A percentile compares a stretch with the other conserved stretches of the same genome.
Evolutionary conservation across 30 jellyfish, hydroid and myxozoan genomes (phyloP).

Genomic region (Aurelia sp.): DNA sequence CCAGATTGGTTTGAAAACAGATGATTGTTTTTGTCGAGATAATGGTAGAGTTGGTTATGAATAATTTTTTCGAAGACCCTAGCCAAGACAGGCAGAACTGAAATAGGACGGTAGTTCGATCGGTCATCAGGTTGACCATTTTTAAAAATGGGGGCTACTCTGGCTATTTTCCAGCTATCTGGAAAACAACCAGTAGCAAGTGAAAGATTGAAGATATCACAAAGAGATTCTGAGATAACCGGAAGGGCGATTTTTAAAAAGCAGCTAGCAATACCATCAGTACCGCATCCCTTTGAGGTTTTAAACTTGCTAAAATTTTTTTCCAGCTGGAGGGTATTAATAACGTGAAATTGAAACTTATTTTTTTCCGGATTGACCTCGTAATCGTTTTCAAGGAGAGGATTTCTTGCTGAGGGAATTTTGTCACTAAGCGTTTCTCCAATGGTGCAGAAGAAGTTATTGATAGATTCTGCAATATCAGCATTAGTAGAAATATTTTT

Average conservation of each 20-base stretch:
- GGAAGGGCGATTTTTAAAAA: neutral
- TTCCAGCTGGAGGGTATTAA: neutral
- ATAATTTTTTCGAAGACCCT: neutral
- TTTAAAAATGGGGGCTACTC: too few species aligned
- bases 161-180: too few species aligned
- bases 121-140: too few species aligned
- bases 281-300: conserved; percentile 25
- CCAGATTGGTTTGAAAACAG: too few species aligned
- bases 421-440: too few species aligned
- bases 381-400: too few species aligned
- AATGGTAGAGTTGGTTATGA: conserved; percentile 2
- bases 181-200: neutral
- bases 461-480: too few species aligned
- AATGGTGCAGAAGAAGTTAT: too few species aligned
- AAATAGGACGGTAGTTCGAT: too few species aligned
- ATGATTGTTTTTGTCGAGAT: neutral
- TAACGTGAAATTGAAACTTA: neutral
- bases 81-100: too few species aligned
- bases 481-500: too few species aligned
- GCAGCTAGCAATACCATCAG: neutral
- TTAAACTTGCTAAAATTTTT: neutral
- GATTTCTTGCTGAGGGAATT: too few species aligned
- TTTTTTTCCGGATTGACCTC: neutral
- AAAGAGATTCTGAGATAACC: neutral
- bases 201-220: neutral